A percentile compares a stretch with the other conserved stretches of the same genome.
Conservation (phyloP, 2,797 vertebrate species). For the Neomorphus geoffroyi region DNA sequence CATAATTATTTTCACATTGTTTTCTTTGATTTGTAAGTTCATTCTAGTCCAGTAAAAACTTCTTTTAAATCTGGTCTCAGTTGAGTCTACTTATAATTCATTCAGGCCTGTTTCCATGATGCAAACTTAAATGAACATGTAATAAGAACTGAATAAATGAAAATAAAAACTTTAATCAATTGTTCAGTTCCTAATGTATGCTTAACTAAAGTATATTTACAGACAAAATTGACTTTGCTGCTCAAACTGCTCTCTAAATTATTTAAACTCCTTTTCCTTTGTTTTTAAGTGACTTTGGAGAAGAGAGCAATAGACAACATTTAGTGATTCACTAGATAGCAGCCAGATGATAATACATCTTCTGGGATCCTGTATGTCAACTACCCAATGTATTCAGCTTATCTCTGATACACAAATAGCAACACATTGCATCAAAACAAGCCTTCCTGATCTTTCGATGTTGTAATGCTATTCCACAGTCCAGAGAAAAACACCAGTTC, state of each 20-base stretch:
- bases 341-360: not conserved
- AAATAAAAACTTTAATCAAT: not conserved
- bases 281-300: not conserved
- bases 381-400: not conserved
- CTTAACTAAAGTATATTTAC: not conserved
- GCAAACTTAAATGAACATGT: not conserved
- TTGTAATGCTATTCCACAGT: not conserved
- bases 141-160: not conserved
- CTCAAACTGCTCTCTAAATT: not conserved
- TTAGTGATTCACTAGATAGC: not conserved
- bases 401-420: not conserved
- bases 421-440: not conserved
- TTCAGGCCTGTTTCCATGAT: not conserved
- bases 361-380: not conserved
- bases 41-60: not conserved
- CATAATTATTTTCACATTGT: slow-evolving; percentile 42
- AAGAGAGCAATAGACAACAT: not conserved
- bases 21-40: not conserved
- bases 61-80: not conserved
- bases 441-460: not conserved
- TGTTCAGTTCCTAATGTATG: not conserved
- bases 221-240: not conserved
- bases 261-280: slow-evolving; percentile 25
- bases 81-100: not conserved
- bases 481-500: slow-evolving; percentile 15